These are phyloP conservation scores for Drosophila ficusphila DNA, from an alignment of 1,140 invertebrate genomes.

Conservation along the genomic window DNA sequence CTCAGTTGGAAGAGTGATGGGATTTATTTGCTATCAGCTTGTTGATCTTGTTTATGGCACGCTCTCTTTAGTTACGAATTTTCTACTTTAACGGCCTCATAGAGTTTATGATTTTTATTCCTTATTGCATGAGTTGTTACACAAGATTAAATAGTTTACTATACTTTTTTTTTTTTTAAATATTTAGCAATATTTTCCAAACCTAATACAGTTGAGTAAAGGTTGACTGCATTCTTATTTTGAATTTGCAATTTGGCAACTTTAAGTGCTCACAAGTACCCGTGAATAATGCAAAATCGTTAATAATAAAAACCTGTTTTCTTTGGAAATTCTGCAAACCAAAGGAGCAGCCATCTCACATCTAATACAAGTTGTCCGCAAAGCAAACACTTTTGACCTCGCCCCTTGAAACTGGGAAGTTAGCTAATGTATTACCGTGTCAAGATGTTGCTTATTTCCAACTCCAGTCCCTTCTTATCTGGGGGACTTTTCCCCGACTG, in stretches of 20 bases:
- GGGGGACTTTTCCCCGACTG: conserved; percentile 8
- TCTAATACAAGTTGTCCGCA: neutral
- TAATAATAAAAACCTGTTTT: neutral
- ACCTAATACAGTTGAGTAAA: too few relatives aligned
- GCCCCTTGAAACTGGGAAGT: conserved; percentile 13
- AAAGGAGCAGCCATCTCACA: neutral
- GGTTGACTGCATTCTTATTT: too few relatives aligned
- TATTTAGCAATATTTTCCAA: too few relatives aligned
- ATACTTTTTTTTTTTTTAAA: too few relatives aligned
- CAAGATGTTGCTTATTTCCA: conserved; percentile 39
- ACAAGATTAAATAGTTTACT: too few relatives aligned
- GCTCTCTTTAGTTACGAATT: neutral
- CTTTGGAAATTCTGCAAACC: neutral
- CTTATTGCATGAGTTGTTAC: too few relatives aligned
- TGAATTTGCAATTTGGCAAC: too few relatives aligned
- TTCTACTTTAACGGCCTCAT: neutral
- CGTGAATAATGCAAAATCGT: neutral
- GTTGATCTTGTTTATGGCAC: conserved; percentile 15
- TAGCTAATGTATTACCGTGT: conserved; percentile 27
- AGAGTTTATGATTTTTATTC: too few relatives aligned
- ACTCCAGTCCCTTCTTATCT: conserved; percentile 27
- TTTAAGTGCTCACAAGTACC: too few relatives aligned
- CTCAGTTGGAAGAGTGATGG: conserved; percentile 23
- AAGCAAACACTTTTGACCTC: conserved; percentile 10
- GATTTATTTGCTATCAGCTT: conserved; percentile 17